Evolutionary conservation across 92 coral and sea anemone species (phyloP).

Genomic region (Bergia puertoricense): DNA sequence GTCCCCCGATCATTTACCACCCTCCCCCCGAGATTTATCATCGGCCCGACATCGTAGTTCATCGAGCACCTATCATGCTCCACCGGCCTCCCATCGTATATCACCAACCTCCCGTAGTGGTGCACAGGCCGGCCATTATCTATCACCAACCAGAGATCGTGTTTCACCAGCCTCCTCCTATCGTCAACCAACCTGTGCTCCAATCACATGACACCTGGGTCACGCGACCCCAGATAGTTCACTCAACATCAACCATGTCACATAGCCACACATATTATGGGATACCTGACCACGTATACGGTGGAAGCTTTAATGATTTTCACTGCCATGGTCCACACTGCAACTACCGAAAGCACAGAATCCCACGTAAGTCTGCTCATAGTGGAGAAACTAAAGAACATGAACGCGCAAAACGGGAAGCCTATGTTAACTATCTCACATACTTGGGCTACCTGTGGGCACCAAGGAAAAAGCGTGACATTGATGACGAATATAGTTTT

Average conservation of each 20-base stretch:
- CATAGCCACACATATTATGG: slow-evolving; percentile 80
- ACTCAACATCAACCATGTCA: slow-evolving; percentile 70
- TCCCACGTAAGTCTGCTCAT: slow-evolving; percentile 54
- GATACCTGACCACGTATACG: slow-evolving; percentile 75
- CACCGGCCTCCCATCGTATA: slow-evolving; percentile 94
- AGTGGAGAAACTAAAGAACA: slow-evolving; percentile 15
- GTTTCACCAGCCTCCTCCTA: slow-evolving; percentile 97
- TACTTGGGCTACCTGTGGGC: slow-evolving; percentile 67
- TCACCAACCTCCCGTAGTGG: slow-evolving; percentile 98
- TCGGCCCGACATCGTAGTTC: slow-evolving; percentile 98
- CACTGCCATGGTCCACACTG: slow-evolving; percentile 67
- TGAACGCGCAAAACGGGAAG: slow-evolving; percentile 68
- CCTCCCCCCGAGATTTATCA: slow-evolving; percentile 99
- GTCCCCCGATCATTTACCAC: slow-evolving; percentile 99
- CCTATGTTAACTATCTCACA: slow-evolving; percentile 58
- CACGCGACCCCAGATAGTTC: slow-evolving; percentile 80
- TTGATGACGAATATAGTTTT: slow-evolving; percentile 49
- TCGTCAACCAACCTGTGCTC: slow-evolving; percentile 92
- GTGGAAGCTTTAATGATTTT: slow-evolving; percentile 50
- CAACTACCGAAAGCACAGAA: slow-evolving; percentile 73
- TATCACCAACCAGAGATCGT: slow-evolving; percentile 97
- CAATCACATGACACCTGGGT: slow-evolving; percentile 97
- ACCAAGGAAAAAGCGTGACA: slow-evolving; percentile 56
- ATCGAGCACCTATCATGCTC: slow-evolving; percentile 95
- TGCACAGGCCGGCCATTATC: slow-evolving; percentile 96